phyloP scores from a whole-genome alignment of 1,140 invertebrate genomes.

The Mizuhopecten yessoensis region DNA sequence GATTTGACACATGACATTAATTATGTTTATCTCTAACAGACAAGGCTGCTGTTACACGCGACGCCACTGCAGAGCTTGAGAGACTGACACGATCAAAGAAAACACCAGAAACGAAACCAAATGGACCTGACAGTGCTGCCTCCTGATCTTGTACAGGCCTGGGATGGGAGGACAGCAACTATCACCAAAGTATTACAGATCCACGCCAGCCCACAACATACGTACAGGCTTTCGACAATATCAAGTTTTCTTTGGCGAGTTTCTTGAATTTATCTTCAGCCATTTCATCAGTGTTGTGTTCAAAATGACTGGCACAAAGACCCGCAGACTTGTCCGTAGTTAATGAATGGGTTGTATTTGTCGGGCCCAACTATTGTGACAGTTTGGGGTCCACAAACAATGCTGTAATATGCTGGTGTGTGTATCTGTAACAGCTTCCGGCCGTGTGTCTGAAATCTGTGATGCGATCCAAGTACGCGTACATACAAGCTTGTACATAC shows the following conservation, averaged over 20 bases:
- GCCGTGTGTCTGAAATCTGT: neutral
- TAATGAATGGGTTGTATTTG: neutral
- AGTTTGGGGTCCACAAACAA: neutral
- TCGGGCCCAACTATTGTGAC: neutral
- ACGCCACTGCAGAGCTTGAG: constrained; percentile 96
- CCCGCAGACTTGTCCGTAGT: neutral
- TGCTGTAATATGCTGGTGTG: constrained; percentile 19
- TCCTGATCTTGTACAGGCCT: constrained; percentile 62
- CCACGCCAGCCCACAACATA: neutral
- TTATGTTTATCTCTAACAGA: constrained; percentile 77
- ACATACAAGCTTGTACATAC: neutral
- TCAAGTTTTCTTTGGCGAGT: neutral
- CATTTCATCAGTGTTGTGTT: constrained; percentile 34
- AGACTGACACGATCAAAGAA: constrained; percentile 91
- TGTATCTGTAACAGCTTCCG: neutral
- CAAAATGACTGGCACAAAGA: neutral
- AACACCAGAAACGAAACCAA: constrained; percentile 67
- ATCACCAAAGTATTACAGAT: constrained; percentile 23
- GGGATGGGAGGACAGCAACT: neutral
- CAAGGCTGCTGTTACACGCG: constrained; percentile 89
- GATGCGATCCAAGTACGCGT: neutral
- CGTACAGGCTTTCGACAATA: neutral
- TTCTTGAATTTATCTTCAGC: constrained; percentile 4
- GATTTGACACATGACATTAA: neutral
- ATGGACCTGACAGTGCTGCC: constrained; percentile 68